Base-by-base conservation (phyloP, 2,797 vertebrate species). In the Picus viridis region DNA sequence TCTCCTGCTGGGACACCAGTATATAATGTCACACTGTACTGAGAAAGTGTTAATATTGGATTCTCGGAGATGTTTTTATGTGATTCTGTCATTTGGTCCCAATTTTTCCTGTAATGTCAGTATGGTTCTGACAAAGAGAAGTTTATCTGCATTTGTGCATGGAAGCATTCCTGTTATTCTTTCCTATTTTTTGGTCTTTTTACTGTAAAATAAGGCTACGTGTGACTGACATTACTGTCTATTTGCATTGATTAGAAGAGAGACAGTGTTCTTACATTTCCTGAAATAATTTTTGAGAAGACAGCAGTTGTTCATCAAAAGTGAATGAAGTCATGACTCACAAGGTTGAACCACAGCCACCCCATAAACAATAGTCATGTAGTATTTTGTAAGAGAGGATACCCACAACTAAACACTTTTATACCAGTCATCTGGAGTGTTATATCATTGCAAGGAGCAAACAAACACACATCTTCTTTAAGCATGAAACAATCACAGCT, bases 311-410 rank as follows among this genome's bases (percentile, higher is more conserved):
- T 83, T 92, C 39, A 63, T 90, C 43, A 87, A 80, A 91, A 89
- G 89, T 83, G 67, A 89, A 91, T 83, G 68, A 94, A 92, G 54
- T 27, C 12, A 54, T 45, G 74, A 71, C 72, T 90, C 84, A 69
- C 34, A 57, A 73, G 47, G 64, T 8, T 71, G 69, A 87, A 30
- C 41, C 32, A 49, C 47, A 86, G 41, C 71, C 69, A 58, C 23
- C 12, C 34, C 13, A 77, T 65, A 70, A 90, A 83, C 57, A 19
- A 58, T 8, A 59, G 19, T 11, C 10, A 4, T 10, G n/a, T 5
- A 86, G 20, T 53, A 39, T 61, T 79, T 70, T 84, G 39, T 84
- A 17, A 67, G 32, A 41, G 36, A 80, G 78, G 36, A 80, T 78
- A 85, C 59, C 11, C 56, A 39, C 77, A 85, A 12, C 51, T 49